Conservation (phyloP, 2,888 invertebrate genomes). For the Andrena minutula region DNA sequence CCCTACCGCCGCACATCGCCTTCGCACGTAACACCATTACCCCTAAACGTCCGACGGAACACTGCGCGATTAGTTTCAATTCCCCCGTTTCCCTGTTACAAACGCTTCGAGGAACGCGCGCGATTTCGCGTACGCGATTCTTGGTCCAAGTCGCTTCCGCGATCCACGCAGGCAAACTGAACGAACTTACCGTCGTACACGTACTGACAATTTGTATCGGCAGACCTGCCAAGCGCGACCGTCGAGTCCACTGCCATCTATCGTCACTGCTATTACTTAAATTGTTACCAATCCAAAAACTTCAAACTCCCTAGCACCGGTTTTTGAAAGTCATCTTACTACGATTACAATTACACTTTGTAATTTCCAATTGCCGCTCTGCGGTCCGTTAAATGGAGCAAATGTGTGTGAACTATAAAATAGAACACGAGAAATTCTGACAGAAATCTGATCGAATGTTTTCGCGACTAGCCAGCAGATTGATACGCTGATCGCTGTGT, state of each 20-base stretch:
- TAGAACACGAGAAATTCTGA: no score
- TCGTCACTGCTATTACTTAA: background rate
- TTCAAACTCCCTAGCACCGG: slow-evolving; percentile 45
- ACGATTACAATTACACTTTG: background rate
- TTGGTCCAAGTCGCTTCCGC: background rate
- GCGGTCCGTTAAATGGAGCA: background rate
- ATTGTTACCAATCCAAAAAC: background rate
- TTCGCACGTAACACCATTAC: background rate
- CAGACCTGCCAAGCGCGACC: slow-evolving; percentile 31
- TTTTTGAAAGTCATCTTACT: slow-evolving; percentile 35
- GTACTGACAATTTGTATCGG: slow-evolving; percentile 64
- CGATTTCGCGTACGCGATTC: background rate
- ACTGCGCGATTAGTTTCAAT: background rate
- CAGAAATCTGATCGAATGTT: background rate
- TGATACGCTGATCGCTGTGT: background rate
- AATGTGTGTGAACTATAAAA: background rate
- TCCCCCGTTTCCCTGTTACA: background rate
- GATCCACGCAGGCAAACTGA: slow-evolving; percentile 28
- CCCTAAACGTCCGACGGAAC: background rate
- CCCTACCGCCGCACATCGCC: slow-evolving; percentile 7
- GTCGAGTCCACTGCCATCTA: slow-evolving; percentile 53
- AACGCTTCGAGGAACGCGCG: slow-evolving; percentile 15
- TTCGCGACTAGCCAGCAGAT: background rate
- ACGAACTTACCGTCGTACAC: slow-evolving; percentile 56
- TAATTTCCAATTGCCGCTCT: background rate